Percentiles rank a stretch among this genome's conserved stretches.
These are phyloP conservation scores for Pachymerium ferrugineum DNA, from an alignment of 2,888 invertebrate species.

Conservation along the genomic window DNA sequence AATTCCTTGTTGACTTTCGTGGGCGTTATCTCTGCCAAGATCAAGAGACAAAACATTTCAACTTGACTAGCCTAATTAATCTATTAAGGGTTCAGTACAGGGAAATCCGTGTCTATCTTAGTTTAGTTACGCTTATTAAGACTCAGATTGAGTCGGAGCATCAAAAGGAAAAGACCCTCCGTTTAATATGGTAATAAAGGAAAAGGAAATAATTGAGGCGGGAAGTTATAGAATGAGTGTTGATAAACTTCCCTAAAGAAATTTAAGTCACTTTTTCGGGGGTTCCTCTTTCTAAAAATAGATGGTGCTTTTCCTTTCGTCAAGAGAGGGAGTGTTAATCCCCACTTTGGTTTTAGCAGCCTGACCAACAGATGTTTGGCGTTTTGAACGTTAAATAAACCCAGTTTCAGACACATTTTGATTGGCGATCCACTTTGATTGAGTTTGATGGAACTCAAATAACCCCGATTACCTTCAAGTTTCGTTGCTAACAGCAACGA, in stretches of 20 bases:
- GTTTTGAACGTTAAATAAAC: neutral
- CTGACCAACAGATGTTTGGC: neutral
- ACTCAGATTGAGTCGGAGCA: neutral
- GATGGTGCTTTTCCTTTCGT: neutral
- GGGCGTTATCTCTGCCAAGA: neutral
- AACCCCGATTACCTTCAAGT: neutral
- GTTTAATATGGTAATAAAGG: neutral
- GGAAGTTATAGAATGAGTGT: neutral
- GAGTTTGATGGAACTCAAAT: neutral
- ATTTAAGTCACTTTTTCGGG: neutral
- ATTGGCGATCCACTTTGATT: neutral
- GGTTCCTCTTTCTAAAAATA: neutral
- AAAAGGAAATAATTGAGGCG: neutral
- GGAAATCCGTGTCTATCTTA: neutral
- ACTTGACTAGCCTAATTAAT: neutral
- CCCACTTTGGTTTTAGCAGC: neutral
- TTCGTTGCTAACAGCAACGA: neutral
- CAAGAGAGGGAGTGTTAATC: neutral
- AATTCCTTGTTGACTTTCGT: neutral
- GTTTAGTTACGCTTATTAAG: neutral
- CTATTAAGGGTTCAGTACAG: neutral
- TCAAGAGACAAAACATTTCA: neutral
- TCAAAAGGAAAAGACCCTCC: neutral
- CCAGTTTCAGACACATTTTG: neutral
- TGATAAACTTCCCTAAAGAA: constrained; percentile 9